Evolutionary conservation across 2,113 vertebrate species (phyloP), one percentile per base, ranked within the genome.

Genomic region (Phoenicopterus ruber): DNA sequence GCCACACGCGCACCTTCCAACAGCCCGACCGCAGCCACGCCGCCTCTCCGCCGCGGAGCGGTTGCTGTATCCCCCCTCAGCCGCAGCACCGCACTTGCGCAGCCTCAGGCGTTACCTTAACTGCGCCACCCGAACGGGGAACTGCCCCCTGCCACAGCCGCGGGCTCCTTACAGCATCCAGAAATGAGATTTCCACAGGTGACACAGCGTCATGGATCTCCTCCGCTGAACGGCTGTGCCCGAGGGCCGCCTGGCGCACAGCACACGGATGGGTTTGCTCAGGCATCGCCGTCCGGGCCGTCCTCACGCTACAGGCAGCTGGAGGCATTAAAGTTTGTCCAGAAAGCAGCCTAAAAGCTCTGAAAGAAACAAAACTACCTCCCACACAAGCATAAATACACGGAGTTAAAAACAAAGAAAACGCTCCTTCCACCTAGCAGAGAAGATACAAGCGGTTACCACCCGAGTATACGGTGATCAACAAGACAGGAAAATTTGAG

Each of bases 181-280:
- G 25, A 11, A 38, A 8, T 2, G 8, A 16, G 18, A 31, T 6
- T 40, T n/a, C 36, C 4, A 2, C 8, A 5, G 17, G 25, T 29
- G 19, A 9, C 2, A 17, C 2, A 17, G 62, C 58, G 66, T 12
- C 19, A 2, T 14, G 49, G 17, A 21, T 10, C 47, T 49, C 38
- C 38, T 29, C 26, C 8, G 3, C 72, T 6, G 9, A 38, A 7
- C 12, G 7, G 58, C 77, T 42, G 47, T 44, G 42, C 3, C 24
- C 9, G 4, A 61, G 78, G 54, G 76, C n/a, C 36, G 9, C 52
- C 78, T 20, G 13, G 7, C 14, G 1, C 32, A 25, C 32, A 44
- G 18, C 17, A 7, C 2, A 25, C 0, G 0, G 3, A 9, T 0
- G 7, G 6, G 4, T 3, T 61, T 1, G 0, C 42, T 49, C 72